Base-by-base conservation (phyloP, 2,888 invertebrate genomes). In the Aspidiotus rigidus region DNA sequence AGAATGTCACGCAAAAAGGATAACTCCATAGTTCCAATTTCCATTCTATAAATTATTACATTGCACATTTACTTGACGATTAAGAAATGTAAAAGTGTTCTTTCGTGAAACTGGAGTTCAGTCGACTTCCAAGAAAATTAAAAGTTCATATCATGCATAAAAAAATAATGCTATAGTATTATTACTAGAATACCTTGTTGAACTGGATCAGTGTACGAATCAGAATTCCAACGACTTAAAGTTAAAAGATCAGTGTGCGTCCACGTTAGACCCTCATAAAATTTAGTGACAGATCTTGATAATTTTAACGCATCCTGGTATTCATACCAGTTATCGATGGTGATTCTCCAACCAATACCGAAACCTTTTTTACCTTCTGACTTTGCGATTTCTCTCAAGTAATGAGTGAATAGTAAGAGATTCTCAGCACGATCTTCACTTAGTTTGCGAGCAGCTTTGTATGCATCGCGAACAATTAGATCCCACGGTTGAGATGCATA, bases 311-410 rank as follows among this genome's bases (percentile, higher is more conserved):
- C 57, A 63, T 72, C 72, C 54, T 59, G 69, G 2, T 44, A 62
- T 28, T 64, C 64, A 53, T 72, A 72, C 72, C 72, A 72, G 9
- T 66, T 66, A 53, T 41, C 57, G 11, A 72, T 41, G 15, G 71
- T 54, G 17, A 62, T 69, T 10, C 63, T 28, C 49, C 70, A 72
- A 16, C 71, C 71, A 28, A 42, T 42, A 10, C 70, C 64, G 53
- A 71, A 69, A 7, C 70, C 66, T 60, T 67, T 67, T 28, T 60
- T 59, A 9, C 60, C 44, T 28, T 67, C 67, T n/a, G 59, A 42
- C 13, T 60, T 15, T 9, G 67, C 67, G 1, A 67, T 67, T 17
- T 60, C 60, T 2, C 67, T 59, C 7, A 67, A 40, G 49, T 67
- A 67, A 8, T 59, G 59, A 40, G 60, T 60, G 28, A 67, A 67